phyloP scores from a whole-genome alignment of 2,797 vertebrate species.

The Pseudopleuronectes americanus region DNA sequence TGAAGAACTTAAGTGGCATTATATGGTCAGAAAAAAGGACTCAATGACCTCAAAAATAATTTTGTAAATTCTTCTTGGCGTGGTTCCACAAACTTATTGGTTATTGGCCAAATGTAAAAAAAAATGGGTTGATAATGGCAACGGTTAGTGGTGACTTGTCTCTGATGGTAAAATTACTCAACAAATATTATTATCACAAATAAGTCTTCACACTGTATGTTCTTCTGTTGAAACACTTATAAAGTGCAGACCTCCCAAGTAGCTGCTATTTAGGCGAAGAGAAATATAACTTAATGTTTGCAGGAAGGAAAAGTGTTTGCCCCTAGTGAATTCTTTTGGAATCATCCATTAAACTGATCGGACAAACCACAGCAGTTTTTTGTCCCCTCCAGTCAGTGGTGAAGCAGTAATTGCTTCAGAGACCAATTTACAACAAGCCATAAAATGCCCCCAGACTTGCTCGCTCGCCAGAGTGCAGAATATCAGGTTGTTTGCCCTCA shows the following conservation, averaged over 20 bases:
- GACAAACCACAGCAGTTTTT: conserved; percentile 57
- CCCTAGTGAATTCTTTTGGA: conserved; percentile 56
- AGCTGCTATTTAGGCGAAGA: not conserved
- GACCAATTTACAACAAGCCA: conserved; percentile 81
- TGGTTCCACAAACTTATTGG: too few species aligned
- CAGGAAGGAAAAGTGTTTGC: conserved; percentile 50
- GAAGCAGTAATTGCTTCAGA: conserved; percentile 72
- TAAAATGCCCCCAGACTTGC: conserved; percentile 73
- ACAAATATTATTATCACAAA: too few species aligned
- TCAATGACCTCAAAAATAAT: too few species aligned
- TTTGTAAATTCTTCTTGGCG: too few species aligned
- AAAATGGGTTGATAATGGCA: too few species aligned
- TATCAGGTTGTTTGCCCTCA: conserved; percentile 76
- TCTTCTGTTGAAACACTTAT: conserved; percentile 4
- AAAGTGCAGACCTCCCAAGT: conserved; percentile 1
- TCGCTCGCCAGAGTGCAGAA: conserved; percentile 62
- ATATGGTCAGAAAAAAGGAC: too few species aligned
- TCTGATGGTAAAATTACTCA: not conserved
- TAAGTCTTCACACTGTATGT: not conserved
- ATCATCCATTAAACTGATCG: conserved; percentile 60
- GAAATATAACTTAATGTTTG: conserved; percentile 17
- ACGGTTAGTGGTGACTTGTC: too few species aligned
- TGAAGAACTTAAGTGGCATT: too few species aligned
- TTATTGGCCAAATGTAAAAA: too few species aligned
- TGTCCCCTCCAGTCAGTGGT: conserved; percentile 47